Evolutionary conservation across 2,113 vertebrate species (phyloP), one percentile per base, ranked within the genome.

Genomic region (Antechinus flavipes): DNA sequence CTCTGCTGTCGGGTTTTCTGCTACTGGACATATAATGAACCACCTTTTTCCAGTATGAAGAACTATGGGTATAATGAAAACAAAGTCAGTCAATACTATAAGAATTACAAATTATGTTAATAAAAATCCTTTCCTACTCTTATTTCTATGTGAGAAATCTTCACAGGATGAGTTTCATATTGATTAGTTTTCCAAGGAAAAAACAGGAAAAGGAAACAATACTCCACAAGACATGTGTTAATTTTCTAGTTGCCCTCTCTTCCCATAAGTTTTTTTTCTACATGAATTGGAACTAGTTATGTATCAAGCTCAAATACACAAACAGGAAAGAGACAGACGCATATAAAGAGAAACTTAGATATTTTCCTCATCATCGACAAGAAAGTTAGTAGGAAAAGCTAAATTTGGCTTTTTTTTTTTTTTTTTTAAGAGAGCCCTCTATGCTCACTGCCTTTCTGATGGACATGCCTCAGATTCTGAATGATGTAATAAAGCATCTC

Each of bases 21-120:
- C 99, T 96, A 99, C 99, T 0, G 99, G 99, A 96, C 99, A 99
- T 97, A 99, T 99, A 97, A 99, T 99, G 98, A 99, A 99, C 99
- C 99, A 99, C 68, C 99, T 98, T 98, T 99, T 99, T 22, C 99
- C 99, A 14, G 99, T 99, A 95, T 99, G 99, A 92, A 99, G 98
- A 97, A 99, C 99, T 99, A 96, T 46, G 46, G 91, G 93, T 26
- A 95, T 89, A 16, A 55, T 54, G 96, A 84, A 96, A 94, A 97
- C 49, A 97, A 54, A 97, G 91, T 89, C 1, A 68, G 24, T 91
- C 91, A 96, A 89, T 0, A 35, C 8, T 89, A 50, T 55, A 61
- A 54, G 16, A 89, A 68, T 0, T 0, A 25, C 14, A 22, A 27
- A 55, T 54, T 1, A 24, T 19, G 14, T 22, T 1, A 0, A 24